Evolutionary conservation across 1,140 invertebrate genomes (phyloP), one percentile per base, ranked within the genome.

Genomic region (Brachionus manjavacas): DNA sequence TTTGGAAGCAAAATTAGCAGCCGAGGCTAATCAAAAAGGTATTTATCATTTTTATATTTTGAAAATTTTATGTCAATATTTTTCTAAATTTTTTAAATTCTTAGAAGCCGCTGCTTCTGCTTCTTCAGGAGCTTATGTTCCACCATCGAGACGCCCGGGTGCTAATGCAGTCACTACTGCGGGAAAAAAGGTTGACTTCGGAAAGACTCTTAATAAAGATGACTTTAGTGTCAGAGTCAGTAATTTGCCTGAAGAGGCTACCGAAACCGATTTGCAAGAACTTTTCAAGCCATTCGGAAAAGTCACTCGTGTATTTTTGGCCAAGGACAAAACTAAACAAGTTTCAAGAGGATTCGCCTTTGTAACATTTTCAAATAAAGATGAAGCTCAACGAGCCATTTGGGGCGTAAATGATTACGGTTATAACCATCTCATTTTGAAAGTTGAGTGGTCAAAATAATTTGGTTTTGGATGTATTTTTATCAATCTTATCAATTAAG

Each of bases 371-470:
- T 39, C 60, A 11, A 68, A 70, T 52, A 92, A 93, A 86, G 92
- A 93, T 86, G 95, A 97, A 91, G 97, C 97, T 46, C 94, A 94
- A 16, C 93, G 93, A 87, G 97, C 97, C 84, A 98, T 99, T 86
- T 90, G 92, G 84, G 92, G 92, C 60, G 92, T 99, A 4, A 94
- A 98, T 89, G 97, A 96, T 3, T 94, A 95, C 90, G 96, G 97
- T 85, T 99, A 99, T 89, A 96, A 99, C 91, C 96, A 99, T 92
- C 92, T 99, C 79, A 99, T 99, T 88, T 90, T 99, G 11, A 96
- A 93, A 90, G 98, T 98, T 20, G 97, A 99, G 91, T 99, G 97
- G 97, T 98, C 98, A 3, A 99, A 98, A 90, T 91, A 88, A 88
- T 88, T 88, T 4, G 7, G 43, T 12, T 46, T 46, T 35, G 31